A percentile compares a stretch with the other conserved stretches of the same genome.
phyloP scores from a whole-genome alignment of 64 coral and sea anemone genomes.

The Trachythela sp. region DNA sequence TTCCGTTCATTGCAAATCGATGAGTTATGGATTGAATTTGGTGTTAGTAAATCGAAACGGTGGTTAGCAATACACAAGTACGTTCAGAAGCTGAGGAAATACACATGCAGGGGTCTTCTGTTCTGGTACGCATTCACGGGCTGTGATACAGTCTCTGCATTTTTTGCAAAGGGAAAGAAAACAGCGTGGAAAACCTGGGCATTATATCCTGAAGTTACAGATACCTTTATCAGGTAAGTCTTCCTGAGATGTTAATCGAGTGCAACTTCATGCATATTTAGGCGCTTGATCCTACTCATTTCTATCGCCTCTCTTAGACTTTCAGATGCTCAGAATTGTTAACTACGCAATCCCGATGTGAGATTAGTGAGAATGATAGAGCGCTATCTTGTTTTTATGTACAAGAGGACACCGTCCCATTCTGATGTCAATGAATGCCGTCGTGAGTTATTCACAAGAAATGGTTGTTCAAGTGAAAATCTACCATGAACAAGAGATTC shows the following conservation, averaged over 20 bases:
- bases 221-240: conserved; percentile 13
- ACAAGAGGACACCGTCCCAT: background rate
- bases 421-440: background rate
- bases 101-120: background rate
- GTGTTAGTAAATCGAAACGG: conserved; percentile 2
- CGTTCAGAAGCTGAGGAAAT: background rate
- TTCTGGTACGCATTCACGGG: conserved; percentile 45
- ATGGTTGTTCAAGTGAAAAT: background rate
- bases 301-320: background rate
- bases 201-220: conserved; percentile 34
- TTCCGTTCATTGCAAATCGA: background rate
- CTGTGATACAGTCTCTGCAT: conserved; percentile 43
- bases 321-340: background rate
- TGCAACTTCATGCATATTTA: background rate
- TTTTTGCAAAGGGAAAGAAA: conserved; percentile 30
- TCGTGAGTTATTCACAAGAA: background rate
- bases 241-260: background rate
- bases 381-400: conserved; percentile 42
- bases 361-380: conserved; percentile 26
- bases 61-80: background rate
- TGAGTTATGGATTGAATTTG: conserved; percentile 30
- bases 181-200: conserved; percentile 36
- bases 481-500: background rate
- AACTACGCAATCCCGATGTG: background rate
- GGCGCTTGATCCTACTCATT: too few relatives aligned